Evolutionary conservation across 2,797 vertebrate species (phyloP).

Genomic region (Poeciliopsis gracilis): DNA sequence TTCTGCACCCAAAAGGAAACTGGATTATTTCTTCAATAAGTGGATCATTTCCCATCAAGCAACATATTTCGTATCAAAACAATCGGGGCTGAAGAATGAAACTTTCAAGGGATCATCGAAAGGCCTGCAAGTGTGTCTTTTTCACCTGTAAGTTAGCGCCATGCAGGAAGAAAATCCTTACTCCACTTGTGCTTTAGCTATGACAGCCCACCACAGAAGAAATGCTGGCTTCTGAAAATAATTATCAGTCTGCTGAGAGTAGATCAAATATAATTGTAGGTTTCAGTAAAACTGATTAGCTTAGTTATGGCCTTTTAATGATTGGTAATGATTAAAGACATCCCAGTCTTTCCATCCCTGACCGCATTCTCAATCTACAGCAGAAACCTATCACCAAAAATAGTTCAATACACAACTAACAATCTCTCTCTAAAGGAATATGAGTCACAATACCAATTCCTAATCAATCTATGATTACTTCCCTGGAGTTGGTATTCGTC

Average conservation of each 20-base stretch:
- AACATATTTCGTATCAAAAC: neutral
- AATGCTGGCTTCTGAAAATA: neutral
- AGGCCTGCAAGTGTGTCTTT: no score
- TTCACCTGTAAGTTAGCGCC: no score
- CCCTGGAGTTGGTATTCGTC: neutral
- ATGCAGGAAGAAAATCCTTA: no score
- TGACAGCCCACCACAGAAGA: neutral
- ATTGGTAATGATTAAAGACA: neutral
- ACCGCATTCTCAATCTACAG: no score
- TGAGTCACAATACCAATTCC: no score
- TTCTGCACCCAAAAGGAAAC: neutral
- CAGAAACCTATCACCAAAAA: no score
- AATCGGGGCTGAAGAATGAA: neutral
- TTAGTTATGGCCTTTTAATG: neutral
- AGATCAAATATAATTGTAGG: neutral
- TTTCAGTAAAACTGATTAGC: neutral
- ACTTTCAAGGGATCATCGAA: no score
- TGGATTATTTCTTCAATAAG: neutral
- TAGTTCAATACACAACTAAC: no score
- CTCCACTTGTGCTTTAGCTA: neutral
- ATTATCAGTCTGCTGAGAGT: neutral
- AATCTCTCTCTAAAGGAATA: no score
- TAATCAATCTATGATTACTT: no score
- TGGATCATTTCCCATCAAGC: neutral
- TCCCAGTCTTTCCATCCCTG: no score